Base-by-base conservation (phyloP, 2,888 invertebrate genomes). In the Selenia dentaria region DNA sequence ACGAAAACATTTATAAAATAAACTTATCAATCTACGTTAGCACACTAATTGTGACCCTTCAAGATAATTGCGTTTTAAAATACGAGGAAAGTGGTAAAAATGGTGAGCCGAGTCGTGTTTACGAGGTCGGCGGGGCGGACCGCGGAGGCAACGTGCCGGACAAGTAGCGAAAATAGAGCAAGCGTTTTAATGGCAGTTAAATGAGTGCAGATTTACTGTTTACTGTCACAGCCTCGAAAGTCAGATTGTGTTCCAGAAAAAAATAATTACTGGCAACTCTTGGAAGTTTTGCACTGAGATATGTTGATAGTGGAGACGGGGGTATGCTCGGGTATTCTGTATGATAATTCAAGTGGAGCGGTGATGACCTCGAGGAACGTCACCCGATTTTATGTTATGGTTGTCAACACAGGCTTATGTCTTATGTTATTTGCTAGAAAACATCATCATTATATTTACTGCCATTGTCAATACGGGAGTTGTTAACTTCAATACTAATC, bases 171-270 rank as follows among this genome's bases (percentile, higher is more conserved):
- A 64, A 67, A 68, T 66, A 67, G 60, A 60, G 55, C 59, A 61
- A 56, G 40, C 46, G 41, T 40, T 51, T 55, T 76, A 79, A 79
- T 78, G 74, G 62, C 70, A 70, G 72, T 69, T 74, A 78, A 80
- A 80, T 79, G 73, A 78, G 70, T 36, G 50, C 59, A 63, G 64
- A 73, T 78, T 77, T 75, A 77, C 63, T 59, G 64, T 11, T 18
- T 20, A 22, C 8, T 28, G 28, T 34, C n/a, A 12, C 6, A n/a
- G n/a, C n/a, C 24, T 28, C 27, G 20, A 35, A 35, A 40, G 35
- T 38, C 8, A 14, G 13, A 28, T 25, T 26, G 34, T 24, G 24
- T 18, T 25, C 25, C 26, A 35, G 29, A 18, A 45, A 45, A n/a
- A 38, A 39, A 35, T 35, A 39, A 39, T 47, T 41, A 47, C 12